Evolutionary conservation across 2,888 invertebrate genomes (phyloP), one percentile per base, ranked within the genome.

Genomic region (Epinotia ramella): DNA sequence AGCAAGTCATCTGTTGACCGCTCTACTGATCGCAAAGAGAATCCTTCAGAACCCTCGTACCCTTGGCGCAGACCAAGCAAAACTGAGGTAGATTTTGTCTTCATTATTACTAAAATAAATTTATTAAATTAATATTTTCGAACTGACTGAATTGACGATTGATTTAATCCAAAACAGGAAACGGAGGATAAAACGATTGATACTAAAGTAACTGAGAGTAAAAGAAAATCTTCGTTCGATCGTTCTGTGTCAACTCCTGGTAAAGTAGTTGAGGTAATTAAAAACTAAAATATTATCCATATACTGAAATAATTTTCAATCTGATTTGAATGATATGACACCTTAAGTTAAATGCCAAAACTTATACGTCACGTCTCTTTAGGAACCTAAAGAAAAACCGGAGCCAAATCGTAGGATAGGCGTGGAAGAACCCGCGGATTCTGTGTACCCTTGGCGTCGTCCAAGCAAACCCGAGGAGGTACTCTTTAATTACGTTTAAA

Each of bases 31-130:
- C 53, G 66, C 18, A 71, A 75, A 62, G 66, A 75, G 24, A 70
- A 46, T 62, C 68, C 73, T 13, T 57, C 73, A 53, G 78, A 79
- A 63, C 57, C 70, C 28, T 65, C 63, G 16, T 81, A 82, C 77
- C 84, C 84, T 73, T 80, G 83, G 82, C 82, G 81, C 53, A 78
- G 78, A 69, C 78, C 81, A 24, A 84, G 79, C 70, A 84, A 84
- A 77, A 65, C 80, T 49, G 86, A 87, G 87, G 87, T 88, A 80
- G 28, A 68, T 60, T 24, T 40, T 0, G n/a, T 24, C 11, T 1
- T 13, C 9, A 40, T 64, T 4, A 7, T 79, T 40, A 56, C n/a
- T 20, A 9, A 3, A 5, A 40, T 13, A 46, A 7, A 16, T 20
- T 49, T 11, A 44, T 16, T 16, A 18, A n/a, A 44, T 16, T 13